Evolutionary conservation across 2,113 vertebrate genomes (phyloP).

Genomic region (Oenanthe oenanthe): DNA sequence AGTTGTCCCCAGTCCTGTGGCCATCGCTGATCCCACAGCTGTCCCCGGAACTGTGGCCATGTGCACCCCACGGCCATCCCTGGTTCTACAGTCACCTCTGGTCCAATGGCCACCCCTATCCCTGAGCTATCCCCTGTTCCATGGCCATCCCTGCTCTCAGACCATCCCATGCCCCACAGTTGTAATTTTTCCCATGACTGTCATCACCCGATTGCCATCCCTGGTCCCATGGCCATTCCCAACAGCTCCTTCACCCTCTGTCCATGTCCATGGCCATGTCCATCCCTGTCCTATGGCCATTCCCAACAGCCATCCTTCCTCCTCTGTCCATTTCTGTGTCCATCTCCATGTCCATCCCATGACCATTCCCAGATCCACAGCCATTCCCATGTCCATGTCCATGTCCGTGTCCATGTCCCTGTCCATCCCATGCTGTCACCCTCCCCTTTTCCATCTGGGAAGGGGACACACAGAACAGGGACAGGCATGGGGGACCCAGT

Average conservation of each 20-base stretch:
- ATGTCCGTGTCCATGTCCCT: too few relatives aligned
- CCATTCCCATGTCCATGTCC: background rate
- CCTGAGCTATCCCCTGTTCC: rapidly evolving
- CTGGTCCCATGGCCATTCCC: background rate
- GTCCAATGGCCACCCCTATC: rapidly evolving
- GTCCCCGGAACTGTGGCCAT: too few relatives aligned
- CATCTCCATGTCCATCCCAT: background rate
- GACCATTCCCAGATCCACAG: background rate
- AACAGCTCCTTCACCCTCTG: too few relatives aligned
- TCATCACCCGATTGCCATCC: rapidly evolving
- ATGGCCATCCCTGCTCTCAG: rapidly evolving
- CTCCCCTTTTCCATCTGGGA: background rate
- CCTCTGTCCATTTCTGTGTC: too few relatives aligned
- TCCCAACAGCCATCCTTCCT: background rate
- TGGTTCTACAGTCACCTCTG: rapidly evolving
- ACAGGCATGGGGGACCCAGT: rapidly evolving
- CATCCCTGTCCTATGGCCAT: background rate
- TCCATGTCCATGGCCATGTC: background rate
- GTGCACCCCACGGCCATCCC: background rate
- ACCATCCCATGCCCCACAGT: rapidly evolving
- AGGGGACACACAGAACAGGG: rapidly evolving
- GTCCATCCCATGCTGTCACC: rapidly evolving
- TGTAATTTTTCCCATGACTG: rapidly evolving
- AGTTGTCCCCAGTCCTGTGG: rapidly evolving
- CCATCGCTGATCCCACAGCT: rapidly evolving